Evolutionary conservation across 1,140 invertebrate species (phyloP), one percentile per base, ranked within the genome.

Genomic region (Vanessa tameamea): DNA sequence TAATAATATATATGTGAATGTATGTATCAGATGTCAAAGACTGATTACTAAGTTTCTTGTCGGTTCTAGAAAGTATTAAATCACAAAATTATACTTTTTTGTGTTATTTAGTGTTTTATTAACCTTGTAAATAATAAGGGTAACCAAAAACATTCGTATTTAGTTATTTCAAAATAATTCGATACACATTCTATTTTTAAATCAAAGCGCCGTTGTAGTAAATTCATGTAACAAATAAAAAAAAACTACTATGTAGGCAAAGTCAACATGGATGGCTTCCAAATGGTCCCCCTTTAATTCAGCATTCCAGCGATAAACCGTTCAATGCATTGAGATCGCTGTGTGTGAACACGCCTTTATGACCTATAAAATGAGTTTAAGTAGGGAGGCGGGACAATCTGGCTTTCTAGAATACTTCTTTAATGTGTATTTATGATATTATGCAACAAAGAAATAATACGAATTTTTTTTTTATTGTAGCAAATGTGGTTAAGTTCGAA

Each of bases 301-400:
- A 64, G 59, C 16, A 70, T 50, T 61, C 48, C 59, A 70, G 61
- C 48, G 26, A 71, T 71, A 64, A 69, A 69, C 16, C 55, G 37
- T 71, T 71, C 63, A 64, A 71, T 64, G 61, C 48, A 71, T 71
- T 37, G 57, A 15, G 12, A 61, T 43, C 14, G 47, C 55, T 23
- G 59, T 15, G 48, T 64, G 69, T 71, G 61, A 64, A 71, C 59
- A 71, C 50, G 61, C 59, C 61, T 71, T 71, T 64, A 71, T 55
- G 61, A 16, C 48, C 69, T 71, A 64, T 64, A 64, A 71, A 71
- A 71, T 64, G 15, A 64, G 69, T 71, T 64, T 64, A 71, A 71
- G 61, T 43, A 64, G 69, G 15, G 16, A 64, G 69, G 69, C 47
- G 69, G 68, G 68, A 31, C 65, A 16, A 63, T 50, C 47, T 63